Evolutionary conservation across 2,113 vertebrate species (phyloP), one percentile per base, ranked within the genome.

Genomic region (Ondatra zibethicus): DNA sequence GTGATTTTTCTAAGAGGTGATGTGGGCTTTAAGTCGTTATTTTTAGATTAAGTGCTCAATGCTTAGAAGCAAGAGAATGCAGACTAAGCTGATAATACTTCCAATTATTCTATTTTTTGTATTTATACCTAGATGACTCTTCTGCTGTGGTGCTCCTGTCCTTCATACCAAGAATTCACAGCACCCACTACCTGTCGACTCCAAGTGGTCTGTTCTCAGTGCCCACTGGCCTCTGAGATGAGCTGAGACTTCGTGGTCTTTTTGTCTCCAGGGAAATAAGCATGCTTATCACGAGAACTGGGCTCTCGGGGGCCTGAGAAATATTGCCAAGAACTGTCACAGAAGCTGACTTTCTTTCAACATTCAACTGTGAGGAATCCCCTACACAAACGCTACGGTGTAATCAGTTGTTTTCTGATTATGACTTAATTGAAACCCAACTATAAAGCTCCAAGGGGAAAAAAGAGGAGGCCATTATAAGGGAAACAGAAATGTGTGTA

Each of bases 21-120:
- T 72, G 88, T 81, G 14, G 55, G 70, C 21, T 29, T 63, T 66
- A 36, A 65, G 4, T 17, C 61, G 27, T 27, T 82, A 36, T 88
- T 92, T 76, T 88, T 76, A 81, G 77, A 90, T 61, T 42, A 91
- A 95, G 45, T 81, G 96, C 86, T 96, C 77, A 87, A 25, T 85
- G 78, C 65, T 93, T 93, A 23, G 80, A 0, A 8, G 81, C 0
- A 12, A 86, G 58, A 88, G 77, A 94, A 73, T 16, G 52, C 27
- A 84, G 29, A 75, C 16, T 39, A 33, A 90, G 27, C n/a, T 13
- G 68, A 31, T 29, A 66, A 19, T 0, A 27, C 7, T 36, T 68
- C 25, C 45, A 42, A 94, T 97, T 97, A 97, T 90, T 94, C 96
- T 96, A 84, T 93, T 96, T 93, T 33, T 21, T 68, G 7, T 65